Evolutionary conservation across 2,113 vertebrate genomes (phyloP).

Genomic region (Lates calcarifer): DNA sequence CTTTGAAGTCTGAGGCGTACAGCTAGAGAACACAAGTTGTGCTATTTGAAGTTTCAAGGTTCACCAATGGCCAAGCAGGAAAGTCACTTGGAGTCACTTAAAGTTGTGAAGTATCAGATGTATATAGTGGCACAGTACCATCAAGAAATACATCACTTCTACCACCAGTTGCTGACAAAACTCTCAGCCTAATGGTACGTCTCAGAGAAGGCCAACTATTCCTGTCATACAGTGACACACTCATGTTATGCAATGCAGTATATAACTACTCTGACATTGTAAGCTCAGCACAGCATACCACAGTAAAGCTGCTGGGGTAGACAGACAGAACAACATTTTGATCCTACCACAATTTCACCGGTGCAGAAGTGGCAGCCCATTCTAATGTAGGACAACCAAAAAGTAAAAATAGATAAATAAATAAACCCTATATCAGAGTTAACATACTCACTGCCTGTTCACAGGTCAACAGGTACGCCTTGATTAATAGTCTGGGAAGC

Average conservation of each 20-base stretch:
- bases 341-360: too few relatives aligned
- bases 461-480: too few relatives aligned
- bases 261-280: background rate
- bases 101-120: background rate
- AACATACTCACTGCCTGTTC: too few relatives aligned
- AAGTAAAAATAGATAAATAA: too few relatives aligned
- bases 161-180: background rate
- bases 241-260: background rate
- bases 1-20: conserved; percentile 6
- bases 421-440: too few relatives aligned
- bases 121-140: too few relatives aligned
- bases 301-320: background rate
- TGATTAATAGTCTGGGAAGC: too few relatives aligned
- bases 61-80: background rate
- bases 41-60: background rate
- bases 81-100: background rate
- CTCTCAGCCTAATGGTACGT: background rate
- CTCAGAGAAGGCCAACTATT: background rate
- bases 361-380: too few relatives aligned
- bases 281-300: background rate
- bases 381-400: too few relatives aligned
- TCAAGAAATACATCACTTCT: background rate
- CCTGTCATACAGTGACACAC: background rate
- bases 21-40: conserved; percentile 6
- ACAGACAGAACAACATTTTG: background rate